These are phyloP conservation scores for Chironex yamaguchii DNA, from an alignment of 30 jellyfish, hydroid and myxozoan genomes.

Conservation along the genomic window DNA sequence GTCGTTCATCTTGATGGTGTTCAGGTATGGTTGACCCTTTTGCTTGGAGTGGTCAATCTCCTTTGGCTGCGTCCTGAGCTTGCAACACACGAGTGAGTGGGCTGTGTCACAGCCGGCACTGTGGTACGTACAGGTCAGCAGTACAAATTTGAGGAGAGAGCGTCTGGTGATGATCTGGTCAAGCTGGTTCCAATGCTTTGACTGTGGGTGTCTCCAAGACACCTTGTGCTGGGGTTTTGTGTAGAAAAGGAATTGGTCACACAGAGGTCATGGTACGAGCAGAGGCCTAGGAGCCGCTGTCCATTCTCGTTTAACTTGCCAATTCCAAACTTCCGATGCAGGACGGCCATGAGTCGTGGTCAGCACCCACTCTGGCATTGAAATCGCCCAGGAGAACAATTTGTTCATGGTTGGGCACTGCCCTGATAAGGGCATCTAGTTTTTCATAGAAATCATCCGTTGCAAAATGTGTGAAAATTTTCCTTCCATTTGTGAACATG, in stretches of 20 bases:
- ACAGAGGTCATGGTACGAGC: conserved; percentile 4
- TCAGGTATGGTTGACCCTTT: not conserved
- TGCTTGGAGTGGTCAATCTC: not conserved
- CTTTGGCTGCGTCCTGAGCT: not conserved
- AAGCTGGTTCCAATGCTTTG: conserved; percentile 35
- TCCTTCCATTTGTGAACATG: too few relatives aligned
- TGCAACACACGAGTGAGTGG: conserved; percentile 22
- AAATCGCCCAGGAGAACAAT: too few relatives aligned
- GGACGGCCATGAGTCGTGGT: too few relatives aligned
- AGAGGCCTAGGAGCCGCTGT: not conserved
- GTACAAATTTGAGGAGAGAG: not conserved
- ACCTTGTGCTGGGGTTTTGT: conserved; percentile 12
- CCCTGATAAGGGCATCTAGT: too few relatives aligned
- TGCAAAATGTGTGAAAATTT: too few relatives aligned
- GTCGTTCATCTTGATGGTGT: not conserved
- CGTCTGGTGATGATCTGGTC: not conserved
- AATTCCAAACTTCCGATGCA: too few relatives aligned
- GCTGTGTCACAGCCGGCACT: conserved; percentile 39
- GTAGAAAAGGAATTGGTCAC: conserved; percentile 4
- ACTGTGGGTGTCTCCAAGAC: conserved; percentile 31
- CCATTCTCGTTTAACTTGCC: too few relatives aligned
- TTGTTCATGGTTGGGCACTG: too few relatives aligned
- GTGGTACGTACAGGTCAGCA: not conserved
- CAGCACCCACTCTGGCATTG: too few relatives aligned
- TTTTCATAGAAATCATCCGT: too few relatives aligned